A percentile compares a stretch with the other conserved stretches of the same genome.
Conservation (phyloP, 2,797 vertebrate species). For the Onychomys arenicola region DNA sequence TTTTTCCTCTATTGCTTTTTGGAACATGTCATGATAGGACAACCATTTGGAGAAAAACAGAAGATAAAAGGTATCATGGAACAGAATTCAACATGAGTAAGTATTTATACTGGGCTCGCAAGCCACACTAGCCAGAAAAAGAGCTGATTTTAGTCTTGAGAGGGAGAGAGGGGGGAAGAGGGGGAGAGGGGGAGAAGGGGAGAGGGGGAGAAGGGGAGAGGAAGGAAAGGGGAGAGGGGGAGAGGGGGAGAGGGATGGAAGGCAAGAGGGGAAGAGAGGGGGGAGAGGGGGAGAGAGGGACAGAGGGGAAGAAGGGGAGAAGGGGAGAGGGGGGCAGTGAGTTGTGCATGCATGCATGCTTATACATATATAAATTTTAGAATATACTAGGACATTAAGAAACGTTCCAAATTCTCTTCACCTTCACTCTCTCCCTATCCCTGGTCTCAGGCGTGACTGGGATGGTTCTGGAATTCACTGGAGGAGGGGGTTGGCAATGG, state of each 20-base stretch:
- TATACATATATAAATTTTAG: not conserved
- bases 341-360: no score
- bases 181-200: no score
- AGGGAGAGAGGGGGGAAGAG: no score
- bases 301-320: no score
- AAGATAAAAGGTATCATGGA: conserved; percentile 12
- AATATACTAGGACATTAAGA: not conserved
- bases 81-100: not conserved
- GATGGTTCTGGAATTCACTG: not conserved
- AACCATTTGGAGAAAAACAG: not conserved
- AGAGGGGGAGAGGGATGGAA: no score
- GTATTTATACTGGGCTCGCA: conserved; percentile 32
- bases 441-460: not conserved
- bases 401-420: conserved; percentile 25
- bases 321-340: no score
- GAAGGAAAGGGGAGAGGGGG: no score
- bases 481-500: not conserved
- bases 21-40: not conserved
- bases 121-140: not conserved
- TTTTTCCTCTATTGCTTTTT: not conserved
- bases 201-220: no score
- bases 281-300: no score
- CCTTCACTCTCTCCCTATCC: not conserved
- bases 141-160: not conserved
- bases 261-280: no score